These are phyloP conservation scores for Phoenicopterus ruber DNA, from an alignment of 2,113 vertebrate genomes.

Conservation along the genomic window DNA sequence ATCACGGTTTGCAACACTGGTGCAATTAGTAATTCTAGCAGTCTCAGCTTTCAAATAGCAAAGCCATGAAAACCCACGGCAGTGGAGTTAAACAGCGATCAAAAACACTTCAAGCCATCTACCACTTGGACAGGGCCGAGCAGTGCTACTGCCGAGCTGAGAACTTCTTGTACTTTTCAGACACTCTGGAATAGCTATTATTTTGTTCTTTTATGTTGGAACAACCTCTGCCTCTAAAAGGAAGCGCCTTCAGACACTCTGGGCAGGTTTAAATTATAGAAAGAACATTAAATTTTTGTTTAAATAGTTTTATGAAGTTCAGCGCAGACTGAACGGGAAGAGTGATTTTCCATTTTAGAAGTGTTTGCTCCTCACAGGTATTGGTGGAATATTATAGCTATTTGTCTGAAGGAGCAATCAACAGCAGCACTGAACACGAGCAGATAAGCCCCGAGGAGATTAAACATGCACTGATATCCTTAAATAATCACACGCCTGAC, in stretches of 20 bases:
- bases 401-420: background rate
- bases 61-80: background rate
- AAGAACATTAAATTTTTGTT: background rate
- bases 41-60: background rate
- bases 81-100: background rate
- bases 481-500: background rate
- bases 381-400: background rate
- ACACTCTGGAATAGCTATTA: background rate
- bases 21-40: background rate
- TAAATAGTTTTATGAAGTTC: background rate
- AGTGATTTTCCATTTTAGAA: background rate
- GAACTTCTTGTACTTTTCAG: constrained; percentile 5
- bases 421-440: background rate
- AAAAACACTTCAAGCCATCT: background rate
- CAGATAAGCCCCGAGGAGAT: constrained; percentile 12
- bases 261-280: background rate
- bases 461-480: background rate
- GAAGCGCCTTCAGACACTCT: background rate
- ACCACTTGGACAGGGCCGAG: background rate
- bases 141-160: background rate
- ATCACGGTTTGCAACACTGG: background rate
- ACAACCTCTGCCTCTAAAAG: background rate
- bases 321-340: background rate
- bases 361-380: background rate
- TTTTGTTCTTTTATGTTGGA: background rate